These are phyloP conservation scores for Coccyzus lansbergi DNA, from an alignment of 2,797 vertebrate genomes.

Conservation along the genomic window DNA sequence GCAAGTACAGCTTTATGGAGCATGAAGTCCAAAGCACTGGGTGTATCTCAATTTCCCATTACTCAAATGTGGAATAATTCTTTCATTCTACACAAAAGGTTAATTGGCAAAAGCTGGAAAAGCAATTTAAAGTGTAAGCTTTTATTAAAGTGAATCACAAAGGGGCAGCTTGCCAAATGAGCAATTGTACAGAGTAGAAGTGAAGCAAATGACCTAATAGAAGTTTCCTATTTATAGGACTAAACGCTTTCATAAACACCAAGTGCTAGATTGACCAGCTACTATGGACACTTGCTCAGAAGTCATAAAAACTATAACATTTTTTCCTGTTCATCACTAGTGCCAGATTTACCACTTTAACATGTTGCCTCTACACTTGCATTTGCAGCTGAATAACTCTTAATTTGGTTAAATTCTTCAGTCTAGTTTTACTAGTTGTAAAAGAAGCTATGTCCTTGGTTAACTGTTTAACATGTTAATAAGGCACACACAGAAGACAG, in stretches of 20 bases:
- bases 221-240: constrained; percentile 35
- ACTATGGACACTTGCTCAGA: constrained; percentile 4
- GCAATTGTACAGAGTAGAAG: background rate
- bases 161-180: constrained; percentile 36
- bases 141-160: constrained; percentile 45
- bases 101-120: constrained; percentile 41
- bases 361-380: background rate
- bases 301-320: background rate
- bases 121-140: constrained; percentile 5
- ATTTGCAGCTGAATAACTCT: background rate
- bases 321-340: background rate
- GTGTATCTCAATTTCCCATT: background rate
- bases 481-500: background rate
- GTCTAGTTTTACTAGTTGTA: background rate
- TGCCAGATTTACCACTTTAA: background rate
- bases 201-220: constrained; percentile 35
- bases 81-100: background rate
- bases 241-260: constrained; percentile 43
- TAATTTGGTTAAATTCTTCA: background rate
- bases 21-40: background rate
- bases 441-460: background rate
- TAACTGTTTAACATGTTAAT: background rate
- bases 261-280: background rate
- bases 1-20: background rate
- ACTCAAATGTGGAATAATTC: background rate